phyloP scores from a whole-genome alignment of 2,888 invertebrate genomes.

The Tipula vernalis region DNA sequence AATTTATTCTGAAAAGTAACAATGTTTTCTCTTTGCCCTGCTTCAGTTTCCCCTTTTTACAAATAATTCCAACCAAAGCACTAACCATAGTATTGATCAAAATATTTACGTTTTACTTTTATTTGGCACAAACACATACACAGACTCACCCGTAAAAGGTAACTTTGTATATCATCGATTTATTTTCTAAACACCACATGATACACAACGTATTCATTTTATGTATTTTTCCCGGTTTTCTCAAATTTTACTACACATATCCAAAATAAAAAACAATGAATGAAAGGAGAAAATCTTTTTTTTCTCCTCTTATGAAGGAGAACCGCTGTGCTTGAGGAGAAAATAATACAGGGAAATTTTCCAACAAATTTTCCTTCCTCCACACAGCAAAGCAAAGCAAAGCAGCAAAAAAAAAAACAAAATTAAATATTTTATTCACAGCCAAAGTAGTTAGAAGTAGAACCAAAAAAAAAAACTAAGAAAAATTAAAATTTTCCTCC shows the following conservation, averaged over 20 bases:
- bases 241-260: background rate
- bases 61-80: too few species aligned
- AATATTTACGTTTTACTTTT: too few species aligned
- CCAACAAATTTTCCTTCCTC: background rate
- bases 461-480: background rate
- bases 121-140: too few species aligned
- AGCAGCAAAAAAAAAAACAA: background rate
- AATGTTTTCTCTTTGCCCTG: too few species aligned
- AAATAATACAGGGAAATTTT: background rate
- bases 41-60: too few species aligned
- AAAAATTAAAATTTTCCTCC: background rate
- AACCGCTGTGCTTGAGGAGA: background rate
- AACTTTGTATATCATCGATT: background rate
- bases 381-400: background rate
- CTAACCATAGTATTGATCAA: too few species aligned
- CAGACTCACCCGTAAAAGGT: background rate
- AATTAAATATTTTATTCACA: background rate
- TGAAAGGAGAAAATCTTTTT: background rate
- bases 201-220: background rate
- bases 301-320: background rate
- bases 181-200: background rate
- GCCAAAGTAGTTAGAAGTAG: conserved; percentile 4
- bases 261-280: background rate
- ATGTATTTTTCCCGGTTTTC: background rate
- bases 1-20: too few species aligned